Percentiles rank a stretch among this genome's conserved stretches.
phyloP scores from a whole-genome alignment of 1,140 invertebrate genomes.

The Halictus rubicundus region DNA sequence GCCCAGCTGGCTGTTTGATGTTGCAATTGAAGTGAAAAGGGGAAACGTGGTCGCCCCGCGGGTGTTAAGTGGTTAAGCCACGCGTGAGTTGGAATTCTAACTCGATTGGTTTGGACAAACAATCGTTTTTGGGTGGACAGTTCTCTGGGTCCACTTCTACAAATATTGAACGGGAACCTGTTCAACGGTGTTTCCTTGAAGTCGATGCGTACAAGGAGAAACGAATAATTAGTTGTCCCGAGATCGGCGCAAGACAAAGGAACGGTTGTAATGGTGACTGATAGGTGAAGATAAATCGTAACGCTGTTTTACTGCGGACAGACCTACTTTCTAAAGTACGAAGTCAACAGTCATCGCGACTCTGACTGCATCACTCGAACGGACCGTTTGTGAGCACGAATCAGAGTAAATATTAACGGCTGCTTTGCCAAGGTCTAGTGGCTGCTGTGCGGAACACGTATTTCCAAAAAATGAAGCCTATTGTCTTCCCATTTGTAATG shows the following conservation, averaged over 20 bases:
- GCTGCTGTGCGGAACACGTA: background rate
- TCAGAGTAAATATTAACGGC: slow-evolving; percentile 43
- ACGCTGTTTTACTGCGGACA: background rate
- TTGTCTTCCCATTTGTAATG: too few species aligned
- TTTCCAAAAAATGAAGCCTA: slow-evolving; percentile 23
- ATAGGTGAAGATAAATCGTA: background rate
- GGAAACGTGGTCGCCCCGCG: too few species aligned
- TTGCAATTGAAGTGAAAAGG: background rate
- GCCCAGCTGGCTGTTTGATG: background rate
- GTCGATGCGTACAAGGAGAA: background rate
- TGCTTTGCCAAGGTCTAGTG: slow-evolving; percentile 18
- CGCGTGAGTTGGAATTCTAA: background rate
- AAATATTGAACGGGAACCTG: background rate
- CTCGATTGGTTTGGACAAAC: background rate
- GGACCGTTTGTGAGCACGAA: slow-evolving; percentile 20
- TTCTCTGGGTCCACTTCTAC: background rate
- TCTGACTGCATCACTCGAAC: slow-evolving; percentile 20
- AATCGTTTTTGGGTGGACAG: background rate
- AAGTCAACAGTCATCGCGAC: slow-evolving; percentile 37
- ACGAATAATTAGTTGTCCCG: background rate
- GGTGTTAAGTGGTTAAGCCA: background rate
- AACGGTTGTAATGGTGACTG: background rate
- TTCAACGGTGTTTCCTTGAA: background rate
- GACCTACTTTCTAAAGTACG: slow-evolving; percentile 5
- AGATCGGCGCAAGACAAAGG: background rate